Conservation (phyloP, 2,888 invertebrate genomes). For the Tiliacea aurago region DNA sequence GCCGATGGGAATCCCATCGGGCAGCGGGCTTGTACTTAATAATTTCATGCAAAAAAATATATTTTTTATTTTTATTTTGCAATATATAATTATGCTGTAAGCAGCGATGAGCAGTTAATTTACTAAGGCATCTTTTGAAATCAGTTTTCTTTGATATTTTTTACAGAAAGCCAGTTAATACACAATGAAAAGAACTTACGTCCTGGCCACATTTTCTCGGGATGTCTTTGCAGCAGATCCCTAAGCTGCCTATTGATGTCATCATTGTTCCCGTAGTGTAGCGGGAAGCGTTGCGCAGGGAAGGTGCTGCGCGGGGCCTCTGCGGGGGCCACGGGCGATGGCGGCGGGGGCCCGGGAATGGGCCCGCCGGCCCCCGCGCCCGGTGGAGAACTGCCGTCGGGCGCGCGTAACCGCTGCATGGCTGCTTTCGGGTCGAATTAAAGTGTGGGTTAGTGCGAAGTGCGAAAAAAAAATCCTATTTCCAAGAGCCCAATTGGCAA, state of each 20-base stretch:
- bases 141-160: background rate
- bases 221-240: slow-evolving; percentile 95
- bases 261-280: slow-evolving; percentile 87
- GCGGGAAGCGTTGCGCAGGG: slow-evolving; percentile 86
- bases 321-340: slow-evolving; percentile 72
- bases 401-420: slow-evolving; percentile 86
- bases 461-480: background rate
- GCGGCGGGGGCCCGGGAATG: slow-evolving; percentile 55
- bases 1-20: background rate
- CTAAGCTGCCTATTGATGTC: slow-evolving; percentile 94
- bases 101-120: background rate
- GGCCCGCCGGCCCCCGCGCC: slow-evolving; percentile 66
- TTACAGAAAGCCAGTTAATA: background rate
- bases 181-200: slow-evolving; percentile 74
- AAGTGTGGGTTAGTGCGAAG: slow-evolving; percentile 51
- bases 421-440: slow-evolving; percentile 78
- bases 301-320: slow-evolving; percentile 84
- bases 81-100: background rate
- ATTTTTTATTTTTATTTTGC: too few relatives aligned
- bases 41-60: background rate
- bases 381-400: slow-evolving; percentile 76
- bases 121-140: background rate
- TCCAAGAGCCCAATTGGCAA: background rate
- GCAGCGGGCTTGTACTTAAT: background rate
- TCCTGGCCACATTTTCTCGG: slow-evolving; percentile 91